These are phyloP conservation scores for Scyliorhinus canicula DNA, from an alignment of 2,797 vertebrate species.

Conservation along the genomic window DNA sequence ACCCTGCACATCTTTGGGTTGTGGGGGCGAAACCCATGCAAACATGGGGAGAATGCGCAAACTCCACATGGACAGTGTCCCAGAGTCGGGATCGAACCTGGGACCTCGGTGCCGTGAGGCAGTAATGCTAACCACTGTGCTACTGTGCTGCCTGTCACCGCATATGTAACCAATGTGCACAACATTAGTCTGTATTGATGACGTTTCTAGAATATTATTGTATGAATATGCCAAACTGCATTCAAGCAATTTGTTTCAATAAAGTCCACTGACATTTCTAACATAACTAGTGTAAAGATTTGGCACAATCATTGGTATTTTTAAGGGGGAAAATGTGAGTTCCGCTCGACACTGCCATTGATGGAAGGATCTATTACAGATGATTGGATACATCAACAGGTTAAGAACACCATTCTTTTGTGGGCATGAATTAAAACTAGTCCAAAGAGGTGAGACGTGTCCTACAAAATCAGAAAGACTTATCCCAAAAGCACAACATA, in stretches of 20 bases:
- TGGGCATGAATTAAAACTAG: background rate
- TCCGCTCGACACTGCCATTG: background rate
- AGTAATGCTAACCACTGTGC: too few species aligned
- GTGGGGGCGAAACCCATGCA: too few species aligned
- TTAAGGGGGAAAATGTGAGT: background rate
- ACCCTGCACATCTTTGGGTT: too few species aligned
- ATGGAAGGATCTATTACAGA: background rate
- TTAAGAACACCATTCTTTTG: background rate
- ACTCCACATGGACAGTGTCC: too few species aligned
- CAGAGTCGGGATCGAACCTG: too few species aligned
- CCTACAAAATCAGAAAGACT: too few species aligned
- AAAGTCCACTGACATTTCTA: background rate
- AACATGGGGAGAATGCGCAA: too few species aligned
- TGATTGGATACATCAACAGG: background rate
- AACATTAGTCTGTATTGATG: background rate
- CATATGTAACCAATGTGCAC: background rate
- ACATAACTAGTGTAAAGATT: background rate
- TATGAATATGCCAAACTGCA: background rate
- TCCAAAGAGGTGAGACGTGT: background rate
- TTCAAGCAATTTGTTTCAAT: background rate
- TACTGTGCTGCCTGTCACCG: too few species aligned
- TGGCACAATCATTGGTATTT: background rate
- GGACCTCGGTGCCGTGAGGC: too few species aligned
- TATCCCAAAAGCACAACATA: too few species aligned
- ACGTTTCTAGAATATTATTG: background rate